Conservation (phyloP, 2,888 invertebrate genomes). For the Melanostoma scalare region DNA sequence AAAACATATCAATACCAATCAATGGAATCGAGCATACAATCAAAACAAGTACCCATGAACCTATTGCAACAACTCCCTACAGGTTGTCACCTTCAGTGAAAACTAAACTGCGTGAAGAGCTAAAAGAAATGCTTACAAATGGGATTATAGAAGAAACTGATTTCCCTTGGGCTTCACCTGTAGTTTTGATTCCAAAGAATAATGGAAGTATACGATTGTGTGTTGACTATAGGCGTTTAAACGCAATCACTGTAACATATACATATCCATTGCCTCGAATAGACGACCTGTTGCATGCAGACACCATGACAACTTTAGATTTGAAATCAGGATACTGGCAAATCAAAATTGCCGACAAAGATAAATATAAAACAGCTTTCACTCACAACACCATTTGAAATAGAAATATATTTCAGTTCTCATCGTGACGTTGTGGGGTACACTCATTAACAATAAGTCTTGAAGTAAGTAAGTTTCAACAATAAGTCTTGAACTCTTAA, state of each 20-base stretch:
- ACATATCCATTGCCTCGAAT: slow-evolving; percentile 79
- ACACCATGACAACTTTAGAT: slow-evolving; percentile 74
- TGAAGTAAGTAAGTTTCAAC: too few relatives aligned
- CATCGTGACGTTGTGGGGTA: too few relatives aligned
- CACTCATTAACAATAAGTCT: too few relatives aligned
- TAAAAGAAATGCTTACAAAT: slow-evolving; percentile 74
- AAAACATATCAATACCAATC: slow-evolving; percentile 13
- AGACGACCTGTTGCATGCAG: slow-evolving; percentile 78
- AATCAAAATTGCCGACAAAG: slow-evolving; percentile 73
- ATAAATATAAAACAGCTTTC: slow-evolving; percentile 77
- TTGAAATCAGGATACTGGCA: slow-evolving; percentile 79
- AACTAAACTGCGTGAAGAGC: slow-evolving; percentile 63
- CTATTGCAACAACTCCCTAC: too few relatives aligned
- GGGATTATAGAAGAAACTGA: slow-evolving; percentile 79
- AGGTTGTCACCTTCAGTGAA: slow-evolving; percentile 31
- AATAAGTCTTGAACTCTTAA: too few relatives aligned
- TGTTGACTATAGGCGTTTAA: slow-evolving; percentile 77
- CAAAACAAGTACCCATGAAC: slow-evolving; percentile 36
- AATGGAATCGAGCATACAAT: slow-evolving; percentile 23
- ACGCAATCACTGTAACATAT: slow-evolving; percentile 73
- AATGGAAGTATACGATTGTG: slow-evolving; percentile 76
- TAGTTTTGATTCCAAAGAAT: slow-evolving; percentile 78
- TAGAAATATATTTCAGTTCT: too few relatives aligned
- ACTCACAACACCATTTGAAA: slow-evolving; percentile 77
- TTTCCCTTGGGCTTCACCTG: slow-evolving; percentile 78